Evolutionary conservation across 2,113 vertebrate species (phyloP), one percentile per base, ranked within the genome.

Genomic region (Choloepus hoffmanni): DNA sequence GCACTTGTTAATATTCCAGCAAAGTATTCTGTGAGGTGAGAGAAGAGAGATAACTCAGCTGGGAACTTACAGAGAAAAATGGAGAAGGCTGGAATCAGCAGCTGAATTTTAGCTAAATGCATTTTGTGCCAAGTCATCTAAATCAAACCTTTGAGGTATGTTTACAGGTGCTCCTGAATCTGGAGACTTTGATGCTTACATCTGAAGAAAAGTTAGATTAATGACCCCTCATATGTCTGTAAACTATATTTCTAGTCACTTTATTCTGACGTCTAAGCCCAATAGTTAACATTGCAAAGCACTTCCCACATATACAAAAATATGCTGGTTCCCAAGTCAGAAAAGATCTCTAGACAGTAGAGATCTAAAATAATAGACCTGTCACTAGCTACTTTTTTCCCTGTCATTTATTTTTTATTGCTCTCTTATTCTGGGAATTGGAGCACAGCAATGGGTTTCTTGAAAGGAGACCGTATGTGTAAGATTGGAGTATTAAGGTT

Each of bases 141-240:
- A 96, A 94, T 95, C 83, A 96, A 48, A 26, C 70, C 58, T 97
- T 68, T 86, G 85, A 91, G 58, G 50, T 92, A 33, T 86, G 60
- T 97, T 96, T 94, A 84, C 28, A 73, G 60, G n/a, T 1, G 0
- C 19, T 92, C 72, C n/a, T 77, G 19, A 70, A 68, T 93, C 58
- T 90, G 21, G 68, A 86, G 68, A 85, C 81, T 92, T 90, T 87
- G 85, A 92, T 30, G 72, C 33, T 87, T 89, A 92, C 55, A 87
- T 89, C 62, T 45, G 81, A 89, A 94, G 85, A 89, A 95, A 94
- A 95, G 40, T 94, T 95, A 97, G 85, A 97, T 96, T 89, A 96
- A 97, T 85, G 73, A 70, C 7, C 23, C 36, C 40, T 43, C 12
- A 68, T 94, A 87, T 89, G 26, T 53, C 94, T 95, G 7, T 72